Evolutionary conservation across 1,140 invertebrate genomes (phyloP).

Genomic region (Lineus longissimus): DNA sequence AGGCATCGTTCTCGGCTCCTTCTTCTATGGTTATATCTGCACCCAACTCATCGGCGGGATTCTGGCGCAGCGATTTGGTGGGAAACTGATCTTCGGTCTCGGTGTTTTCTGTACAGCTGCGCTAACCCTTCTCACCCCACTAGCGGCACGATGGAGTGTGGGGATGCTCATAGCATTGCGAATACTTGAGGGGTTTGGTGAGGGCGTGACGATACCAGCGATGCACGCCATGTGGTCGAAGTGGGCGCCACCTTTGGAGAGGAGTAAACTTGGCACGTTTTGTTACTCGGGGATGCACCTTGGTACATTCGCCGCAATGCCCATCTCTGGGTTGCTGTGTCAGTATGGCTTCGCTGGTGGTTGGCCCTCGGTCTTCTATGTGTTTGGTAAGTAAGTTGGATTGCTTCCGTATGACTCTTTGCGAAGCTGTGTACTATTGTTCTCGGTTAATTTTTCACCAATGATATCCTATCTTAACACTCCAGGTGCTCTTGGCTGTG

Average conservation of each 20-base stretch:
- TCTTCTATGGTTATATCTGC: conserved; percentile 68
- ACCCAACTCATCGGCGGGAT: conserved; percentile 63
- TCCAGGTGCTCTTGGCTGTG: conserved; percentile 44
- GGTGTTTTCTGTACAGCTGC: conserved; percentile 77
- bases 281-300: conserved; percentile 38
- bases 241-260: conserved; percentile 50
- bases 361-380: conserved; percentile 85
- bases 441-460: neutral
- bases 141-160: conserved; percentile 65
- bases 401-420: neutral
- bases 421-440: neutral
- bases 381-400: conserved; percentile 64
- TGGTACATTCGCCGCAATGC: conserved; percentile 50
- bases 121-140: conserved; percentile 76
- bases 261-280: conserved; percentile 46
- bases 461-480: neutral
- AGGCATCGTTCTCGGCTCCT: conserved; percentile 64
- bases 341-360: conserved; percentile 58
- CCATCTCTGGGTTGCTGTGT: conserved; percentile 44
- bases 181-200: conserved; percentile 78
- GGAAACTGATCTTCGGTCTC: conserved; percentile 74
- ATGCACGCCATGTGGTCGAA: conserved; percentile 70
- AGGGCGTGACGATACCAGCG: conserved; percentile 86
- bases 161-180: conserved; percentile 70
- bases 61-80: conserved; percentile 74